Percentiles rank a stretch among this genome's conserved stretches.
These are phyloP conservation scores for Buathra laborator DNA, from an alignment of 2,888 invertebrate species.

Conservation along the genomic window DNA sequence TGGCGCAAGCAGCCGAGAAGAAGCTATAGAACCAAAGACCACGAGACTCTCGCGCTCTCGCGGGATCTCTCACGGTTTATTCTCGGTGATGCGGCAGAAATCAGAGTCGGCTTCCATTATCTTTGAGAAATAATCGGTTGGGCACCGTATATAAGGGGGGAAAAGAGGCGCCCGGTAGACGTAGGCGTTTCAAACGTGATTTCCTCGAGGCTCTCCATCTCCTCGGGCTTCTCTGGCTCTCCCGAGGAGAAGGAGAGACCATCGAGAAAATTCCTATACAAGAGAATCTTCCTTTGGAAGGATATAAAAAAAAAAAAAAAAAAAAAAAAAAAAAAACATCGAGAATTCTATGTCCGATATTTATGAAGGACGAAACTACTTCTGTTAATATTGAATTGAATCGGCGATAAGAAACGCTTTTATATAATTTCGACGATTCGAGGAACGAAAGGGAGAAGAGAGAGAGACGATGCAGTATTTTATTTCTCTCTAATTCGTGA, in stretches of 20 bases:
- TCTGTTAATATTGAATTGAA: not conserved
- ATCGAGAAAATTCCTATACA: not conserved
- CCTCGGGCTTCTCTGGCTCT: not conserved
- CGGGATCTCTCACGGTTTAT: constrained; percentile 70
- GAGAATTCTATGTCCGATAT: constrained; percentile 4
- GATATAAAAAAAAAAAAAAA: not conserved
- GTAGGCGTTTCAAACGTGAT: constrained; percentile 62
- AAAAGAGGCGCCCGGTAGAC: constrained; percentile 46
- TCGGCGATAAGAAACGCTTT: not conserved
- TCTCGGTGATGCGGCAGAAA: constrained; percentile 79
- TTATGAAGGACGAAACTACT: not conserved
- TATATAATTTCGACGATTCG: not conserved
- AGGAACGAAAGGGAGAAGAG: not conserved
- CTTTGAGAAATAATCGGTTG: constrained; percentile 74
- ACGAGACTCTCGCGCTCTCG: not conserved
- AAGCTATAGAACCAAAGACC: too few relatives aligned
- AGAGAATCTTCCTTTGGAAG: not conserved
- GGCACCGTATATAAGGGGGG: constrained; percentile 48
- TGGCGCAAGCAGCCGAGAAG: not conserved
- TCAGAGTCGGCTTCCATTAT: constrained; percentile 79
- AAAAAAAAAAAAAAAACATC: too few relatives aligned
- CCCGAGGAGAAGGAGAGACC: not conserved
- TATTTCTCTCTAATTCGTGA: not conserved
- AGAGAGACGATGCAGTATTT: not conserved
- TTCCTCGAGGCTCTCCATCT: constrained; percentile 37